A percentile compares a stretch with the other conserved stretches of the same genome.
These are phyloP conservation scores for Chrysaora quinquecirrha DNA, from an alignment of 30 jellyfish, hydroid and myxozoan genomes.

Conservation along the genomic window DNA sequence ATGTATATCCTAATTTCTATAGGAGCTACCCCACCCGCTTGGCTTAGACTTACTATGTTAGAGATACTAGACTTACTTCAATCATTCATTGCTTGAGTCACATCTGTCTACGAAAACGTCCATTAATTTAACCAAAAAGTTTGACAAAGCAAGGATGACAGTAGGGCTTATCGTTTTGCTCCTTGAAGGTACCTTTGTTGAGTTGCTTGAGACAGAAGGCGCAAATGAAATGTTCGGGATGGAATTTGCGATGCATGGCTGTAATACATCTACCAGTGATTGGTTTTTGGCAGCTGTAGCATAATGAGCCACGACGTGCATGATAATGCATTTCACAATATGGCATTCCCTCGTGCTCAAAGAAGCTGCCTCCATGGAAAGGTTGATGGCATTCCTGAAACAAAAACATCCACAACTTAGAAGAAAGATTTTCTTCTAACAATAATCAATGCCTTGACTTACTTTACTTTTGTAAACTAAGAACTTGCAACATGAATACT, in stretches of 20 bases:
- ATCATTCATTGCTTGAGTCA: no score
- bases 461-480: no score
- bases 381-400: constrained; percentile 93
- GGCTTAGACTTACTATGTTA: no score
- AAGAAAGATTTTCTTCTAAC: no score
- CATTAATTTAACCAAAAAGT: constrained; percentile 84
- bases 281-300: constrained; percentile 98
- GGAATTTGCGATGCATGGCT: constrained; percentile 97
- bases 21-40: no score
- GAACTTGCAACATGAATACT: no score
- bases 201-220: constrained; percentile 96
- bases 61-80: no score
- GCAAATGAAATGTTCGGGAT: constrained; percentile 97
- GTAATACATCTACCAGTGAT: constrained; percentile 94
- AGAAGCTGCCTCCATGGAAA: constrained; percentile 90
- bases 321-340: constrained; percentile 98
- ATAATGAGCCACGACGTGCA: constrained; percentile 96
- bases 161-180: constrained; percentile 94
- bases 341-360: constrained; percentile 96
- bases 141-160: constrained; percentile 95
- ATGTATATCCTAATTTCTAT: no score
- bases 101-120: no score
- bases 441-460: no score
- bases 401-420: no score
- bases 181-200: constrained; percentile 92